Evolutionary conservation across 2,797 vertebrate species (phyloP), one percentile per base, ranked within the genome.

Genomic region (Hirundo rustica): DNA sequence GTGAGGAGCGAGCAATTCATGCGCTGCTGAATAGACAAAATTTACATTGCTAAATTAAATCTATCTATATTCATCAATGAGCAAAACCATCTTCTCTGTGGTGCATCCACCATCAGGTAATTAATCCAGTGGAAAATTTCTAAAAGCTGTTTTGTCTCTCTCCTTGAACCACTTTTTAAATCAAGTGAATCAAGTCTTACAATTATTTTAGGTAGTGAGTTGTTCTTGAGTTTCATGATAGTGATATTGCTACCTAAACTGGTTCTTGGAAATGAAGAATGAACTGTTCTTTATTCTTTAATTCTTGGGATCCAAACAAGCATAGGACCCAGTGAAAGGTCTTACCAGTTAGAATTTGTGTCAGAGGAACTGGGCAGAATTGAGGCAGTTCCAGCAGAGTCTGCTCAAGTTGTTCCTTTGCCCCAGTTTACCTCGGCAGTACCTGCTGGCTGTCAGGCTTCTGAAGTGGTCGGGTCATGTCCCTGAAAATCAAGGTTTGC

Each of bases 41-140:
- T 93, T 93, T 95, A 91, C 89, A 92, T 96, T 92, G 93, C 93
- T 97, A 95, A 97, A 96, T 97, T 88, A 95, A 96, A 94, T 96
- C 90, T 92, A 92, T 74, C 75, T 90, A 16, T 92, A 73, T 87
- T 96, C 71, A 95, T 89, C 81, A 83, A 78, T 89, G 85, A 95
- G 91, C 94, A 96, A 68, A 96, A 96, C 70, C 85, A 36, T 85
- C 85, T 71, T 95, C 86, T 82, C 70, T 89, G 75, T 57, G 77
- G 36, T 92, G 55, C 36, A 13, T 74, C 92, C 16, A 4, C 84
- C 91, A 92, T 95, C 94, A 94, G 87, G 89, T 96, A 96, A 91
- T 93, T 96, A 97, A 96, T 93, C 90, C 77, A 32, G 88, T 92
- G 85, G 85, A 96, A 97, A 96, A 97, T 67, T 88, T 92, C 94